Evolutionary conservation across 2,888 invertebrate genomes (phyloP).

Genomic region (Bugula neritina): DNA sequence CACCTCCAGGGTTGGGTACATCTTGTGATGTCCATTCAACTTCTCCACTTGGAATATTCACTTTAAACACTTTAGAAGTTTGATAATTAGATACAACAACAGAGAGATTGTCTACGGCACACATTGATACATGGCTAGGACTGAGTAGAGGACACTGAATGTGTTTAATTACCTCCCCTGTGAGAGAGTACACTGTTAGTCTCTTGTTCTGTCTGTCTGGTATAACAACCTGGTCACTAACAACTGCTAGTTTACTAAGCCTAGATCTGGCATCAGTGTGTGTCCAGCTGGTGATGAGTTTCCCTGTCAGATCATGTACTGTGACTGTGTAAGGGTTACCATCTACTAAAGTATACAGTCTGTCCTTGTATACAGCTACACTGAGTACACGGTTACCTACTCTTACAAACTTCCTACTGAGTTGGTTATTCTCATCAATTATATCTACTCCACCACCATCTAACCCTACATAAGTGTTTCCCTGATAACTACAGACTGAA

Average conservation of each 20-base stretch:
- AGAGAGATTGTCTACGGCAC: background rate
- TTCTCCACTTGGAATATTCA: background rate
- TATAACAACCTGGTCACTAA: background rate
- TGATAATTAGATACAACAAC: background rate
- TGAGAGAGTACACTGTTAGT: conserved; percentile 19
- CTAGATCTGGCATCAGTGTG: background rate
- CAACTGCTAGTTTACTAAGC: background rate
- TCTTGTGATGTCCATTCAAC: background rate
- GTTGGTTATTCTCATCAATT: conserved; percentile 1
- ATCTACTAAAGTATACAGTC: background rate
- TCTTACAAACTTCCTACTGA: background rate
- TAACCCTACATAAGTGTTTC: conserved; percentile 17
- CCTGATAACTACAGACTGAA: background rate
- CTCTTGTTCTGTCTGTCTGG: conserved; percentile 13
- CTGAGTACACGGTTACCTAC: background rate
- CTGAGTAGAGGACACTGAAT: background rate
- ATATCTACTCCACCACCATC: background rate
- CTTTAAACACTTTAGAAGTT: background rate
- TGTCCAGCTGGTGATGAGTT: background rate
- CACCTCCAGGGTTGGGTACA: background rate
- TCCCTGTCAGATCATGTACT: conserved; percentile 5
- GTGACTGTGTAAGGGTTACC: background rate
- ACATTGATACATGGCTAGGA: background rate
- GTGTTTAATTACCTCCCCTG: background rate
- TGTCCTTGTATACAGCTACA: conserved; percentile 12